Evolutionary conservation across 2,113 vertebrate species (phyloP), one percentile per base, ranked within the genome.

Genomic region (Pelvicachromis taeniatus): DNA sequence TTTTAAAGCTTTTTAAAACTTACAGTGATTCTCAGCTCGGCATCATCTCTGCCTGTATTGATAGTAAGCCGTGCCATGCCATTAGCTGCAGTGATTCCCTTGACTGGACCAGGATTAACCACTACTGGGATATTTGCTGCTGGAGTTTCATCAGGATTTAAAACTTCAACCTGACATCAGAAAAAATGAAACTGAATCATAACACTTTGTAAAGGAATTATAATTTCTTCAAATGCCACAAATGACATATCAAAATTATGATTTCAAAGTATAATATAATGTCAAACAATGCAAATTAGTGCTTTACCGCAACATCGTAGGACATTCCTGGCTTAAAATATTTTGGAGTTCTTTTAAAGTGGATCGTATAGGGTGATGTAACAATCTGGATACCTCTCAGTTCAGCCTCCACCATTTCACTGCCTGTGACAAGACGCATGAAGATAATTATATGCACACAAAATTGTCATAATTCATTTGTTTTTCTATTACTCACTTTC

Each of bases 271-370:
- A 29, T 33, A 59, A 33, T 0, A 59, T 61, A 5, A 61, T 61
- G 0, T 29, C 33, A 77, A 9, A n/a, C 2, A 42, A 79, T 21
- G 1, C 50, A 29, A 23, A 7, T 50, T 31, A 6, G 6, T 63
- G n/a, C 23, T 35, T 96, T 96, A 98, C 98, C 96, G 2, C 92
- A 50, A 98, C 88, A 65, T 97, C 95, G 0, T 98, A 98, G 75
- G 97, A 96, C 97, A 98, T 97, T 78, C 96, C 97, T 0, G 98
- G 97, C 90, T 98, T 98, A 95, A 97, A 99, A 95, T 91, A 98
- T 90, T 95, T 97, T 45, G 98, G 95, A 0, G 97, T 98, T 95
- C 53, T 98, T 52, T 94, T 97, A 93, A 98, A 98, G 87, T 88
- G 92, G 81, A 99, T 96, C 86, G 89, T 93, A 90, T 98, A 99